Evolutionary conservation across 2,888 invertebrate genomes (phyloP).

Genomic region (Osmoderma eremita): DNA sequence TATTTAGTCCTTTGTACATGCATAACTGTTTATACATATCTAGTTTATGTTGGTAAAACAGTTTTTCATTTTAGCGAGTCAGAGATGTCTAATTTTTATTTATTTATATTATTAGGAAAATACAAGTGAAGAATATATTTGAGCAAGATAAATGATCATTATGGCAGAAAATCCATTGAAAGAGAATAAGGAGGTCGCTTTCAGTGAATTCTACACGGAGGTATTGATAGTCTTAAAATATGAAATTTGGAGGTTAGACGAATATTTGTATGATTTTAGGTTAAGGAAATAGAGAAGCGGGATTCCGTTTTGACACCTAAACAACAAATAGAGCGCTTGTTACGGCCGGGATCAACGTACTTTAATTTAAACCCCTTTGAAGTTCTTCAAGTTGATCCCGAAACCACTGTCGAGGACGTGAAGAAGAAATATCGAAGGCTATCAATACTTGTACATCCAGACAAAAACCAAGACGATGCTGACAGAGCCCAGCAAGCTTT

Average conservation of each 20-base stretch:
- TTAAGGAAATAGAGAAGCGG: constrained; percentile 97
- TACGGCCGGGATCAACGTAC: constrained; percentile 97
- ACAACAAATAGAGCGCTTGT: constrained; percentile 95
- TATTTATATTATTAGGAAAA: constrained; percentile 30
- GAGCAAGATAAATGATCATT: constrained; percentile 7
- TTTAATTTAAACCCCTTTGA: constrained; percentile 98
- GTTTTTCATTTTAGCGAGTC: background rate
- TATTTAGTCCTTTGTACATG: no score
- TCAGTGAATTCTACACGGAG: constrained; percentile 86
- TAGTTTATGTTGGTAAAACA: background rate
- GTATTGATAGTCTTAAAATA: constrained; percentile 63
- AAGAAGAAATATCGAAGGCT: constrained; percentile 96
- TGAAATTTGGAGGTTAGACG: constrained; percentile 37
- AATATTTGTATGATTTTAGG: constrained; percentile 68
- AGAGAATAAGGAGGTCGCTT: constrained; percentile 71
- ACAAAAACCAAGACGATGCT: constrained; percentile 96
- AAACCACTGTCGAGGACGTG: constrained; percentile 87
- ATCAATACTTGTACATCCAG: constrained; percentile 98
- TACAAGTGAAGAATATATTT: background rate
- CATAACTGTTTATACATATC: no score
- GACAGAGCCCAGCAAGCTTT: constrained; percentile 94
- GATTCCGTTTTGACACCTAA: constrained; percentile 96
- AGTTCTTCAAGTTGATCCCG: constrained; percentile 91
- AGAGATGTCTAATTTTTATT: constrained; percentile 14
- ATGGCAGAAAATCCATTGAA: constrained; percentile 45